Percentiles rank a stretch among this genome's conserved stretches.
Conservation (phyloP, 1,140 invertebrate genomes). For the Epicauta chinensis region DNA sequence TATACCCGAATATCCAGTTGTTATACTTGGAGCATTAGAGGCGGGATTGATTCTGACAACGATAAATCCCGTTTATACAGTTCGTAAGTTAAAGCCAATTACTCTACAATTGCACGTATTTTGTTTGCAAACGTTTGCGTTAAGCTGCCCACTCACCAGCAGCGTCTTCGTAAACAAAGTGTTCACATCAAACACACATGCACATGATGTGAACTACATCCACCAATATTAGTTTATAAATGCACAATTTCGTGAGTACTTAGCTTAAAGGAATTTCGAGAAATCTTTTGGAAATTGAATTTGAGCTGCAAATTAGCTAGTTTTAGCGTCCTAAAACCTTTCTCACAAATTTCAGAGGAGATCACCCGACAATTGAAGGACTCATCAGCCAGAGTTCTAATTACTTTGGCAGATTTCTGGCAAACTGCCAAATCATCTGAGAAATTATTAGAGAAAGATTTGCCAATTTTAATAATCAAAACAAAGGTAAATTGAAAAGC, state of each 20-base stretch:
- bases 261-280: too few species aligned
- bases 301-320: too few species aligned
- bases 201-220: too few species aligned
- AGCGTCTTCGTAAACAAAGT: too few species aligned
- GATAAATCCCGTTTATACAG: constrained; percentile 74
- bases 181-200: too few species aligned
- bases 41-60: constrained; percentile 68
- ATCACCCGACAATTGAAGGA: constrained; percentile 62
- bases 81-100: constrained; percentile 32
- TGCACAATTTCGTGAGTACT: too few species aligned
- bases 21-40: constrained; percentile 58
- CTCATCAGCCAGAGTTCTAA: constrained; percentile 58
- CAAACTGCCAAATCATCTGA: constrained; percentile 44
- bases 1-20: constrained; percentile 67
- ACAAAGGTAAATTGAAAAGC: constrained; percentile 31
- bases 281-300: too few species aligned
- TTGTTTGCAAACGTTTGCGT: not conserved
- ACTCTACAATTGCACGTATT: too few species aligned
- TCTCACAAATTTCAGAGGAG: constrained; percentile 57
- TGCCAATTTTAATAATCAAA: constrained; percentile 53
- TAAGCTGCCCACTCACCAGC: too few species aligned
- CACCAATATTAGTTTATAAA: too few species aligned
- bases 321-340: constrained; percentile 11
- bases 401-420: constrained; percentile 54
- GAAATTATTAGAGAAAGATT: constrained; percentile 40